phyloP scores from a whole-genome alignment of 1,140 invertebrate genomes.

The Drosophila arawakana region DNA sequence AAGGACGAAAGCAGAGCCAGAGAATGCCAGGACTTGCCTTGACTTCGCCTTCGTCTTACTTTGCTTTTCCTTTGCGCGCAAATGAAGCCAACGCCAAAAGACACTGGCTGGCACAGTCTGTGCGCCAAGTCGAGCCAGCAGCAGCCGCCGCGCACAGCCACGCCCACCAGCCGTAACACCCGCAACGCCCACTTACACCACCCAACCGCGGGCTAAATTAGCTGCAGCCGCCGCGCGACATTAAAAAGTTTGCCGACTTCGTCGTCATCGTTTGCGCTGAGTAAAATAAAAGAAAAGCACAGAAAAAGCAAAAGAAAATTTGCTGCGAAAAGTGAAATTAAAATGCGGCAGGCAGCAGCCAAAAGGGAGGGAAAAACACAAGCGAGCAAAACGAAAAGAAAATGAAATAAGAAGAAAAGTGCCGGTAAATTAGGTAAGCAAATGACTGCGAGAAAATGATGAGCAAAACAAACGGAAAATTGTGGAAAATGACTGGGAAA shows the following conservation, averaged over 20 bases:
- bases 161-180: background rate
- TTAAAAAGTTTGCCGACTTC: slow-evolving; percentile 77
- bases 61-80: slow-evolving; percentile 38
- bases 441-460: slow-evolving; percentile 27
- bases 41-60: background rate
- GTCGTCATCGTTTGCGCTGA: slow-evolving; percentile 27
- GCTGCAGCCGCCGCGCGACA: slow-evolving; percentile 77
- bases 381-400: slow-evolving; percentile 26
- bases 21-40: slow-evolving; percentile 42
- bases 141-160: background rate
- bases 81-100: slow-evolving; percentile 71
- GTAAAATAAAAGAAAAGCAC: slow-evolving; percentile 60
- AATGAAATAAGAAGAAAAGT: slow-evolving; percentile 2
- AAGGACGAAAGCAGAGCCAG: slow-evolving; percentile 41
- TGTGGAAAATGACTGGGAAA: background rate
- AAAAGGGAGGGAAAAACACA: slow-evolving; percentile 24
- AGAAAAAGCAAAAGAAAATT: slow-evolving; percentile 48
- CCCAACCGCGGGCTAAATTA: slow-evolving; percentile 62
- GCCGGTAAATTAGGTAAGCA: slow-evolving; percentile 55
- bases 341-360: slow-evolving; percentile 50
- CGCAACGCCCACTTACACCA: background rate
- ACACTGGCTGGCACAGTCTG: slow-evolving; percentile 72
- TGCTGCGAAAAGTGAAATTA: slow-evolving; percentile 81
- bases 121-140: slow-evolving; percentile 55
- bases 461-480: slow-evolving; percentile 48